Percentiles rank a stretch among this genome's conserved stretches.
These are phyloP conservation scores for Caradrina kadenii DNA, from an alignment of 2,888 invertebrate genomes.

Conservation along the genomic window DNA sequence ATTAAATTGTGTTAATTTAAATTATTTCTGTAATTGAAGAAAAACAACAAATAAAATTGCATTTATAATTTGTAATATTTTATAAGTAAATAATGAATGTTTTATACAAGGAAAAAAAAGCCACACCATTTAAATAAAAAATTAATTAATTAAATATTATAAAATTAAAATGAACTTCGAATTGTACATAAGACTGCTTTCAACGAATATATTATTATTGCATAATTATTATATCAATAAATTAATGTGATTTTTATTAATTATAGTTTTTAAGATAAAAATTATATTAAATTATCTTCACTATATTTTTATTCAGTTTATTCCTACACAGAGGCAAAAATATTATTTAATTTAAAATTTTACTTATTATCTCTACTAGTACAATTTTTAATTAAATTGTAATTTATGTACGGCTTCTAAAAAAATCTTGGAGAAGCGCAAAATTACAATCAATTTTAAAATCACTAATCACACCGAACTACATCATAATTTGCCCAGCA, in stretches of 20 bases:
- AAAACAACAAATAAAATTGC: conserved; percentile 21
- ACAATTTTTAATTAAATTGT: conserved; percentile 49
- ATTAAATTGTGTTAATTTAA: conserved; percentile 10
- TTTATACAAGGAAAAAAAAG: background rate
- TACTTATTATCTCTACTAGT: conserved; percentile 33
- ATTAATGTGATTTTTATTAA: conserved; percentile 39
- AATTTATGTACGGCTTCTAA: conserved; percentile 50
- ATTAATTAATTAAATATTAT: background rate
- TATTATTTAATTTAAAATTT: background rate
- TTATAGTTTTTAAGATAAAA: conserved; percentile 9
- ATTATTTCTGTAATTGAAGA: background rate
- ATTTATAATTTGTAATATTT: conserved; percentile 27
- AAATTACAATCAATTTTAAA: conserved; percentile 18
- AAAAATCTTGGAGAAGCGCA: conserved; percentile 7
- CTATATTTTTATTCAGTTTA: background rate
- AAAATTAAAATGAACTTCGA: conserved; percentile 17
- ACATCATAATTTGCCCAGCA: conserved; percentile 2
- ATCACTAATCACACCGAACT: background rate
- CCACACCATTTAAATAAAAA: background rate
- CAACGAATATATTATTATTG: conserved; percentile 58
- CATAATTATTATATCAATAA: conserved; percentile 21
- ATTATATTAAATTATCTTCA: conserved; percentile 31
- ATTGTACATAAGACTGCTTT: conserved; percentile 70
- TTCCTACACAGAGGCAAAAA: background rate
- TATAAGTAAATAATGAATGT: background rate